phyloP scores from a whole-genome alignment of 92 coral and sea anemone genomes.

The Pocillopora grandis region DNA sequence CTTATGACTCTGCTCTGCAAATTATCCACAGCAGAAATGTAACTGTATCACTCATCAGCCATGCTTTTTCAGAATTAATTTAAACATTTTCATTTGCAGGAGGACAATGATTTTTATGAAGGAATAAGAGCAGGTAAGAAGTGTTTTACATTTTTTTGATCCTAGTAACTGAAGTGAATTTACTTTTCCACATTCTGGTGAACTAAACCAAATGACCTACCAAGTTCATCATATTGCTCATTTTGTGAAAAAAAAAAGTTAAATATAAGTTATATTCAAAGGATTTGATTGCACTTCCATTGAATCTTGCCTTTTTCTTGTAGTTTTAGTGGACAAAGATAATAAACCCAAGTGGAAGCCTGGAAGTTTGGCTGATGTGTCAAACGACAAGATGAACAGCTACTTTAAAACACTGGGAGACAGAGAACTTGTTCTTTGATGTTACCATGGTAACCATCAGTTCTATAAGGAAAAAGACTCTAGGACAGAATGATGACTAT shows the following conservation, averaged over 20 bases:
- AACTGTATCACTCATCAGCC: too few relatives aligned
- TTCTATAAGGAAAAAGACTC: background rate
- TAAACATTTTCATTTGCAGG: conserved; percentile 46
- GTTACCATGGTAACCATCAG: background rate
- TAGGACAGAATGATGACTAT: background rate
- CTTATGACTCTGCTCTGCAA: too few relatives aligned
- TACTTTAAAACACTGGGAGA: conserved; percentile 86
- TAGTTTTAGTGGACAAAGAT: conserved; percentile 91
- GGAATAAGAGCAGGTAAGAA: conserved; percentile 96
- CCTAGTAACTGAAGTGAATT: background rate
- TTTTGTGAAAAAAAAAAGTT: too few relatives aligned
- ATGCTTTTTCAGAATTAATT: background rate
- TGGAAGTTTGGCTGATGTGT: conserved; percentile 62
- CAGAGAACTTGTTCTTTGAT: conserved; percentile 74
- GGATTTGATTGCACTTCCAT: background rate
- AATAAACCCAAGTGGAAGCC: conserved; percentile 93
- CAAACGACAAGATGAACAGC: conserved; percentile 79
- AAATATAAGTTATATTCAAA: too few relatives aligned
- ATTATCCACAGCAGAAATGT: too few relatives aligned
- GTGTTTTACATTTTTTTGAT: background rate
- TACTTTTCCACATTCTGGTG: background rate
- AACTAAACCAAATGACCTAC: background rate
- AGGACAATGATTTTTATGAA: conserved; percentile 92
- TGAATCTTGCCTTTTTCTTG: conserved; percentile 14
- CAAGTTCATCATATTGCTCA: background rate